Conservation (phyloP, 2,797 vertebrate species). For the Taenioides sp. region DNA sequence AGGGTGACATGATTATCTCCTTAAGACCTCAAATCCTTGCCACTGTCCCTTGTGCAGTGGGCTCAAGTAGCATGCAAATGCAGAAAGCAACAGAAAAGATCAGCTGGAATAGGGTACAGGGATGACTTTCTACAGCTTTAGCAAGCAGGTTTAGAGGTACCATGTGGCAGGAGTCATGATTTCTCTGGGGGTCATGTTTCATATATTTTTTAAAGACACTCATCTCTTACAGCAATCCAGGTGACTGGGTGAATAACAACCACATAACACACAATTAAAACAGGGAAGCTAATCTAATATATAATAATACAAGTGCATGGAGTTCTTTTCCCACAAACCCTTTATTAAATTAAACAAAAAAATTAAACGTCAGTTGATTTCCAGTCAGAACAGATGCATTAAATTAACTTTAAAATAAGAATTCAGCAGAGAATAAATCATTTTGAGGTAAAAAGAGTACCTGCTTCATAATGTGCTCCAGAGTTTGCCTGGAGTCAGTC, state of each 20-base stretch:
- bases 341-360: constrained; percentile 40
- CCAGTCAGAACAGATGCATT: background rate
- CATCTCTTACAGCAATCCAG: constrained; percentile 27
- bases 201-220: constrained; percentile 34
- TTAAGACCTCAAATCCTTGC: constrained; percentile 36
- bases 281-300: background rate
- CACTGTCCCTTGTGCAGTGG: background rate
- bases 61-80: background rate
- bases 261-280: background rate
- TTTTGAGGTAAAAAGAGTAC: background rate
- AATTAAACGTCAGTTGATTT: background rate
- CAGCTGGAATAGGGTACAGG: constrained; percentile 3
- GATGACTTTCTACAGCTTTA: constrained; percentile 37
- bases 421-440: background rate
- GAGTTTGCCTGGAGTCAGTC: constrained; percentile 23
- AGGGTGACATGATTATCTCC: constrained; percentile 13
- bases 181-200: constrained; percentile 24
- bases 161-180: constrained; percentile 18
- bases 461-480: background rate
- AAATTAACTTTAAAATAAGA: background rate
- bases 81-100: constrained; percentile 3
- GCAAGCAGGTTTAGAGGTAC: constrained; percentile 34
- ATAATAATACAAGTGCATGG: background rate
- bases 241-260: constrained; percentile 9
- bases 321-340: constrained; percentile 1